Conservation (phyloP, 2,888 invertebrate species). For the Trichopoda pennipes region DNA sequence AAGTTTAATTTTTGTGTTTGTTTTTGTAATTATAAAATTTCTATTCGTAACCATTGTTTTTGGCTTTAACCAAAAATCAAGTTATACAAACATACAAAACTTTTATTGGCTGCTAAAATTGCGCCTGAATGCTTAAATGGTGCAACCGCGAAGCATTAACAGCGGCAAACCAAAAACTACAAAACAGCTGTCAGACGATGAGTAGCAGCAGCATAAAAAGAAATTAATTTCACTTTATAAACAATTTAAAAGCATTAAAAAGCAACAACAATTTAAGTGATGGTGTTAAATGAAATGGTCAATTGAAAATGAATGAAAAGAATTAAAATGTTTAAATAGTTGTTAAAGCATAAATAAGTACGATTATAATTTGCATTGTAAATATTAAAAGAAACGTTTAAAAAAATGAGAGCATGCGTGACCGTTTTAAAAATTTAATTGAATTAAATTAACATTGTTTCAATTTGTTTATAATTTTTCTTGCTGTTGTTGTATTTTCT, state of each 20-base stretch:
- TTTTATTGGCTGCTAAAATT: constrained; percentile 50
- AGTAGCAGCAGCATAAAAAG: constrained; percentile 32
- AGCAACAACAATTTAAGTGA: not conserved
- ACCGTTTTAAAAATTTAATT: constrained; percentile 65
- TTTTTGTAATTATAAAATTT: constrained; percentile 22
- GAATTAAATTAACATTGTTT: constrained; percentile 61
- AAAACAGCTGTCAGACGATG: constrained; percentile 45
- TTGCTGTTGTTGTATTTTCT: not conserved
- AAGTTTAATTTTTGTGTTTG: not conserved
- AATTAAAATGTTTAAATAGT: constrained; percentile 27
- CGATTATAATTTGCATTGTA: constrained; percentile 32
- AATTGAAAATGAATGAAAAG: constrained; percentile 38
- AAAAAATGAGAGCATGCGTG: constrained; percentile 63
- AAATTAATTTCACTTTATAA: constrained; percentile 64
- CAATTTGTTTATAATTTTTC: constrained; percentile 40
- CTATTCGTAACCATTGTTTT: constrained; percentile 19
- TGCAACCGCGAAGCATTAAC: constrained; percentile 14
- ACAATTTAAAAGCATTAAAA: constrained; percentile 36
- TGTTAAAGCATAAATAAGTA: not conserved
- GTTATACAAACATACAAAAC: constrained; percentile 20
- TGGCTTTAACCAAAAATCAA: constrained; percentile 30
- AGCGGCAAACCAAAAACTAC: constrained; percentile 36
- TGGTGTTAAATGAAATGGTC: constrained; percentile 41
- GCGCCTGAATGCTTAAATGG: constrained; percentile 48
- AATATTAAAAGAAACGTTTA: not conserved